A percentile compares a stretch with the other conserved stretches of the same genome.
Evolutionary conservation across 2,113 vertebrate species (phyloP).

Genomic region (Tichodroma muraria): DNA sequence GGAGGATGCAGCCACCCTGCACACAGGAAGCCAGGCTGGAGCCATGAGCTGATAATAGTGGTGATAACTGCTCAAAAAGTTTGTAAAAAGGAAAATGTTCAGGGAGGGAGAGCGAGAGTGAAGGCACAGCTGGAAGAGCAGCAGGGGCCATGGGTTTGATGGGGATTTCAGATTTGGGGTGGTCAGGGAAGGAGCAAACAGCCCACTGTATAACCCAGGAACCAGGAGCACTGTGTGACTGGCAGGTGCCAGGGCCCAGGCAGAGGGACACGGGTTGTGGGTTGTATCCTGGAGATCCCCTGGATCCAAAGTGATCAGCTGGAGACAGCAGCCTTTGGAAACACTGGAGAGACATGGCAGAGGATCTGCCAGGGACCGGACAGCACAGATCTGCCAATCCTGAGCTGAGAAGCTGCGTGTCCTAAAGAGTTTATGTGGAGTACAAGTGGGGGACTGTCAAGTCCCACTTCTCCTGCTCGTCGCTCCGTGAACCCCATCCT

Average conservation of each 20-base stretch:
- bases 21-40: neutral
- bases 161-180: neutral
- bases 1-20: neutral
- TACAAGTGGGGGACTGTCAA: too few species aligned
- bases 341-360: accelerated
- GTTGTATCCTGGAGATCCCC: neutral
- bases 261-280: accelerated
- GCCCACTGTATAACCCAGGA: neutral
- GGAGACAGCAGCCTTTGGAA: too few species aligned
- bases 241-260: neutral
- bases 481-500: accelerated
- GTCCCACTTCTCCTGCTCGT: neutral
- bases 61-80: neutral
- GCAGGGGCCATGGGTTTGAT: accelerated
- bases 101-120: neutral
- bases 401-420: accelerated
- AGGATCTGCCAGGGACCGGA: too few species aligned
- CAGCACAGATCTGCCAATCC: neutral
- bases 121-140: neutral
- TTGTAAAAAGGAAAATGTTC: neutral
- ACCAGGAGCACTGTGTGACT: accelerated
- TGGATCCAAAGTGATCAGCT: neutral
- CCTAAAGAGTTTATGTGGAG: neutral
- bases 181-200: neutral
- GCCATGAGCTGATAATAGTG: neutral